Evolutionary conservation across 2,888 invertebrate species (phyloP).

Genomic region (Iphiclides podalirius): DNA sequence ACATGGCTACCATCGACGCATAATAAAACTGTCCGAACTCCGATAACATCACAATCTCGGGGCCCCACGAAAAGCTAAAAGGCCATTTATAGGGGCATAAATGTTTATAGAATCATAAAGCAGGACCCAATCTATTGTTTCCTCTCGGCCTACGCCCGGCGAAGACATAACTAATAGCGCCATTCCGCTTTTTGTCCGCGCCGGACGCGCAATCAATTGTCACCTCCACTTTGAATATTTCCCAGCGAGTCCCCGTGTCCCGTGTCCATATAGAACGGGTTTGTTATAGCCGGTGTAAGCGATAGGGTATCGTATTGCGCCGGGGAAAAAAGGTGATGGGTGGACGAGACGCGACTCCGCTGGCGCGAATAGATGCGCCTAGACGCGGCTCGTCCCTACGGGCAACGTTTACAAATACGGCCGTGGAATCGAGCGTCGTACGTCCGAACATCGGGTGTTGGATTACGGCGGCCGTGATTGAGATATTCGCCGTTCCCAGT

Average conservation of each 20-base stretch:
- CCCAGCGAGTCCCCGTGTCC: conserved; percentile 61
- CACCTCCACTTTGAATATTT: conserved; percentile 67
- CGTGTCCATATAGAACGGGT: conserved; percentile 69
- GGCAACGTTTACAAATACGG: conserved; percentile 48
- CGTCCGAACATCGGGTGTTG: conserved; percentile 43
- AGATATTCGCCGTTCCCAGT: conserved; percentile 42
- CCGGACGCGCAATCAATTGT: conserved; percentile 72
- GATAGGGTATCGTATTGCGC: conserved; percentile 74
- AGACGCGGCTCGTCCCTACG: conserved; percentile 44
- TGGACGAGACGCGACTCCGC: conserved; percentile 52
- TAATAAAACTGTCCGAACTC: conserved; percentile 63
- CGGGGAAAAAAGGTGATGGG: conserved; percentile 73
- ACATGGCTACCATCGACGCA: conserved; percentile 52
- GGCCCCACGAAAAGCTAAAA: conserved; percentile 69
- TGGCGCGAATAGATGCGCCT: conserved; percentile 61
- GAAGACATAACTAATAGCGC: conserved; percentile 73
- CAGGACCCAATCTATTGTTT: conserved; percentile 74
- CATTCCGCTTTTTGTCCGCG: conserved; percentile 72
- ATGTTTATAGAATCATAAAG: conserved; percentile 79
- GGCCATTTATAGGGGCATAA: conserved; percentile 74
- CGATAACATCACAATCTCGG: conserved; percentile 70
- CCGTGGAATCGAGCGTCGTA: conserved; percentile 42
- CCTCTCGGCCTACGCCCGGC: conserved; percentile 64
- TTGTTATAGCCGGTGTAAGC: conserved; percentile 70
- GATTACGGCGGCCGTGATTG: conserved; percentile 52